Evolutionary conservation across 2,113 vertebrate genomes (phyloP).

Genomic region (Cercocebus atys): DNA sequence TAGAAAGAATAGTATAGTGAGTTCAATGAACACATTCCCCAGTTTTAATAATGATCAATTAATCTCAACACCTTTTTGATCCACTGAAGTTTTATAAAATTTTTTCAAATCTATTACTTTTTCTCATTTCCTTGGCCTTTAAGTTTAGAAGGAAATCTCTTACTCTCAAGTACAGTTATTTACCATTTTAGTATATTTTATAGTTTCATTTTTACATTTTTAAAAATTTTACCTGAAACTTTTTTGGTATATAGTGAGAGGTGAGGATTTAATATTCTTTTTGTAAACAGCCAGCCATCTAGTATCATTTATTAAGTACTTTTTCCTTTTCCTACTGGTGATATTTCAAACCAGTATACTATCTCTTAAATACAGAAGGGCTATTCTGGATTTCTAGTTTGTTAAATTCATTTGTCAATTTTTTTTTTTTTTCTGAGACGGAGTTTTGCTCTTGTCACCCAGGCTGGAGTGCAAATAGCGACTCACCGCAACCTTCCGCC

Average conservation of each 20-base stretch:
- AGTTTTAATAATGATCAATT: neutral
- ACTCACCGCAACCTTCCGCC: no score
- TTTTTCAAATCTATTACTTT: neutral
- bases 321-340: neutral
- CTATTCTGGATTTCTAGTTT: neutral
- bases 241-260: neutral
- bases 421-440: neutral
- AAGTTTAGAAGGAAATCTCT: neutral
- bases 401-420: neutral
- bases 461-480: no score
- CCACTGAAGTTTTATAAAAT: neutral
- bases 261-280: neutral
- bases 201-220: slow-evolving; percentile 21
- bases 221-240: slow-evolving; percentile 10
- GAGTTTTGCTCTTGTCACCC: no score
- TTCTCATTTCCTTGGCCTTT: neutral
- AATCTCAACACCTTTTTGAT: neutral
- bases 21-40: neutral
- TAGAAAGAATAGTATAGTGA: neutral
- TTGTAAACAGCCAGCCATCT: neutral
- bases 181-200: neutral
- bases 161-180: neutral
- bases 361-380: neutral
- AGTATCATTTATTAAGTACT: neutral
- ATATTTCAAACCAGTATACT: neutral